Percentiles rank a stretch among this genome's conserved stretches.
These are phyloP conservation scores for Danionella cerebrum DNA, from an alignment of 2,113 vertebrate species.

Conservation along the genomic window DNA sequence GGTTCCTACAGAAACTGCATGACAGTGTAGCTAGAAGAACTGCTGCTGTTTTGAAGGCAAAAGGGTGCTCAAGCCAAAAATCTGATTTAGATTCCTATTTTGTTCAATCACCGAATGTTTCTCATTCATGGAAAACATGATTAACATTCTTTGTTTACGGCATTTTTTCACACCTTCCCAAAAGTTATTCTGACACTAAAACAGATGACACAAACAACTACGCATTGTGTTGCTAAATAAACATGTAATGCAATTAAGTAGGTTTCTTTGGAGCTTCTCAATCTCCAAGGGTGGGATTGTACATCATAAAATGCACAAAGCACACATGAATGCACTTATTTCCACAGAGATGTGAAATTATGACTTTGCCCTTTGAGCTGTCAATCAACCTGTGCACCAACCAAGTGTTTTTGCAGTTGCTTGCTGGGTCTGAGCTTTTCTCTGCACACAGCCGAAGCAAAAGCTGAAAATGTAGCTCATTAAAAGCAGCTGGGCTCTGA, in stretches of 20 bases:
- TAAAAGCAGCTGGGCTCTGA: background rate
- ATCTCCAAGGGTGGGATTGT: background rate
- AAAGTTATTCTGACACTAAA: no score
- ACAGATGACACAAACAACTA: no score
- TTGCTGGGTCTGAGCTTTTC: background rate
- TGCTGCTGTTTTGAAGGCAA: no score
- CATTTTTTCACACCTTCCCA: no score
- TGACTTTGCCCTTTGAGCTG: constrained; percentile 2
- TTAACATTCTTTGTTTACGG: no score
- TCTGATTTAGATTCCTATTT: no score
- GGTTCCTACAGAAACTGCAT: no score
- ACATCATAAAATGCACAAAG: background rate
- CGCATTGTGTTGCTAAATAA: background rate
- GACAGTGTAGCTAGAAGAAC: no score
- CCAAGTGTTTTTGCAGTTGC: background rate
- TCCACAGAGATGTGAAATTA: background rate
- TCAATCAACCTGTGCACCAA: background rate
- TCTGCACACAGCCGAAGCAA: background rate
- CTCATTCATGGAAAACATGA: no score
- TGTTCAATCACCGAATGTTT: no score
- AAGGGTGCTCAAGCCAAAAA: no score
- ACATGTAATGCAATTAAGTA: background rate
- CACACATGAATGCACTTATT: background rate
- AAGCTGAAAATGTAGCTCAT: constrained; percentile 7
- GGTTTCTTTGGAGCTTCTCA: background rate